A percentile compares a stretch with the other conserved stretches of the same genome.
These are phyloP conservation scores for Molossus molossus DNA, from an alignment of 2,797 vertebrate species.

Conservation along the genomic window DNA sequence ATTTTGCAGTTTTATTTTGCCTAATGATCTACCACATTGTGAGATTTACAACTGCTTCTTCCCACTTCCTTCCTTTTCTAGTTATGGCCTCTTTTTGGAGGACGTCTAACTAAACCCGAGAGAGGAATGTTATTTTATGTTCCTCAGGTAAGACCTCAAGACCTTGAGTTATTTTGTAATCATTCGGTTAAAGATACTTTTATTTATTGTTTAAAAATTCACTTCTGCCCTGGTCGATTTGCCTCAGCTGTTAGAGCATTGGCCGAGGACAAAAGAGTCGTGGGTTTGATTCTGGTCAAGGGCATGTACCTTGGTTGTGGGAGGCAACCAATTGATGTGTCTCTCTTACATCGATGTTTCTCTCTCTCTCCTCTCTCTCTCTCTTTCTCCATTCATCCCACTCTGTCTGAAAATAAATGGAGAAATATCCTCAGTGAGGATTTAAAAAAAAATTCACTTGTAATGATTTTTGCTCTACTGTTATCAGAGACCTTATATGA, in stretches of 20 bases:
- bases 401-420: too few relatives aligned
- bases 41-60: slow-evolving; percentile 50
- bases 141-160: slow-evolving; percentile 95
- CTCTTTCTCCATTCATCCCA: too few relatives aligned
- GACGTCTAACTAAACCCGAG: slow-evolving; percentile 97
- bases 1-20: background rate
- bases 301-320: too few relatives aligned
- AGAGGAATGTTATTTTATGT: slow-evolving; percentile 99
- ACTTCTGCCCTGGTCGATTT: background rate
- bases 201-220: background rate
- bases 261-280: too few relatives aligned
- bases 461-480: slow-evolving; percentile 64
- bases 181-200: background rate
- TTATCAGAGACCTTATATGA: slow-evolving; percentile 98
- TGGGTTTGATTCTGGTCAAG: too few relatives aligned
- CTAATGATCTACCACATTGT: background rate
- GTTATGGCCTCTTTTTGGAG: slow-evolving; percentile 99
- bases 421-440: too few relatives aligned
- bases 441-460: background rate
- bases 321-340: too few relatives aligned
- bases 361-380: too few relatives aligned
- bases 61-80: slow-evolving; percentile 79
- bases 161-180: slow-evolving; percentile 44
- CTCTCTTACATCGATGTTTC: too few relatives aligned
- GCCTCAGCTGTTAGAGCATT: too few relatives aligned